Conservation (phyloP, 2,113 vertebrate species). For the Antidorcas marsupialis region DNA sequence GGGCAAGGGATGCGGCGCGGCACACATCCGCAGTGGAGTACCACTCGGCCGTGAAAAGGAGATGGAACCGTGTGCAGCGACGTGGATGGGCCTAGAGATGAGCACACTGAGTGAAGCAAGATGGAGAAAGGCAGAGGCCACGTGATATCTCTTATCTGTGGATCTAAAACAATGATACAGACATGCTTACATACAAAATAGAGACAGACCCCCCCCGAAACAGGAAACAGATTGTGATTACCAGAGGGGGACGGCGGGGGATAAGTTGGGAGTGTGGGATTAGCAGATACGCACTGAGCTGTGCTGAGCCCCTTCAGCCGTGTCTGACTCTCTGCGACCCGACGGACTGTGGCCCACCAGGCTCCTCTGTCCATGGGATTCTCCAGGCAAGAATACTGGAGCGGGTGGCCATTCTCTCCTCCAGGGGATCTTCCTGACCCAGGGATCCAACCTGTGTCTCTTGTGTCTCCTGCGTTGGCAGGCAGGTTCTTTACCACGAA, state of each 20-base stretch:
- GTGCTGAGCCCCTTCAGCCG: accelerated
- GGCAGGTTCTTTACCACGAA: background rate
- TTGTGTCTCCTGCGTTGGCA: background rate
- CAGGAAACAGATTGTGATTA: background rate
- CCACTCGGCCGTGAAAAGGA: background rate
- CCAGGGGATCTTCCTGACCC: background rate
- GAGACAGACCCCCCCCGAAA: background rate
- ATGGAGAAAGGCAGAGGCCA: background rate
- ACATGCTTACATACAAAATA: background rate
- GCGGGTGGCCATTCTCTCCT: background rate
- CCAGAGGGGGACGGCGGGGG: background rate
- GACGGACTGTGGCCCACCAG: accelerated
- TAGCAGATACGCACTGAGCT: background rate
- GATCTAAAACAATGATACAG: background rate
- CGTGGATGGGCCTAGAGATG: background rate
- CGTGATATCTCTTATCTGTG: background rate
- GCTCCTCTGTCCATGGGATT: background rate
- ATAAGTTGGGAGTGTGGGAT: background rate
- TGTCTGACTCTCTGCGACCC: background rate
- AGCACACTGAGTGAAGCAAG: background rate
- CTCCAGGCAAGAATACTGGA: background rate
- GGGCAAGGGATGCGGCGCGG: accelerated
- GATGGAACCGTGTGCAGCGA: background rate
- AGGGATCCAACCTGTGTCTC: background rate
- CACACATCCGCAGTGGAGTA: too few relatives aligned